phyloP scores from a whole-genome alignment of 1,140 invertebrate species.

The Lepidostoma basale region DNA sequence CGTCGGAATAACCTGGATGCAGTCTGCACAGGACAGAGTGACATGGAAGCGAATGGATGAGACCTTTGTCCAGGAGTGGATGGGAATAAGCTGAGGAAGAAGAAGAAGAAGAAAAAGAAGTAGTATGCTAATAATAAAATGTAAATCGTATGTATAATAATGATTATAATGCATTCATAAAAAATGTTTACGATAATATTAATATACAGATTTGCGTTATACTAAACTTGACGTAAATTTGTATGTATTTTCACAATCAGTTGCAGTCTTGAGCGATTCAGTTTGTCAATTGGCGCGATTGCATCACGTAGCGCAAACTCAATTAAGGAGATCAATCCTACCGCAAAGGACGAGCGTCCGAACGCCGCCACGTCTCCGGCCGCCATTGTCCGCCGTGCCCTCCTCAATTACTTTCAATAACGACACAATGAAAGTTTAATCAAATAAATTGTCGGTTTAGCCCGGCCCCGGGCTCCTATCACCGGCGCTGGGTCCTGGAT shows the following conservation, averaged over 20 bases:
- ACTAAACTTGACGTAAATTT: too few relatives aligned
- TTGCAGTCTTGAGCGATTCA: not conserved
- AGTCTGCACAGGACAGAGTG: too few relatives aligned
- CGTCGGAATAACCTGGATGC: too few relatives aligned
- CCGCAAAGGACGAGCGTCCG: slow-evolving; percentile 13
- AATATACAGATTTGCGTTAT: too few relatives aligned
- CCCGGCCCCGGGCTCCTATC: not conserved
- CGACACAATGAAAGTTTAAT: slow-evolving; percentile 45
- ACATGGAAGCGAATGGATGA: too few relatives aligned
- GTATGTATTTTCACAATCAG: slow-evolving; percentile 10
- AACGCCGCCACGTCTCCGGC: not conserved
- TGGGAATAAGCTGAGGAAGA: too few relatives aligned
- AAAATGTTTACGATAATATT: too few relatives aligned
- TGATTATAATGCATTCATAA: too few relatives aligned
- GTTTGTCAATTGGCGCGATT: slow-evolving; percentile 11
- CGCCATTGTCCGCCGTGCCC: slow-evolving; percentile 21
- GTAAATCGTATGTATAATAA: too few relatives aligned
- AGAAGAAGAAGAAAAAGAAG: too few relatives aligned
- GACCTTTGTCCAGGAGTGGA: too few relatives aligned
- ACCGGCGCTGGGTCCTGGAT: not conserved
- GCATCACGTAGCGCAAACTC: slow-evolving; percentile 18
- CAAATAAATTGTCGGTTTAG: slow-evolving; percentile 41
- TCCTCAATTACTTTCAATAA: slow-evolving; percentile 45
- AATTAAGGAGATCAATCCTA: slow-evolving; percentile 22
- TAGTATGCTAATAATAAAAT: too few relatives aligned